Evolutionary conservation across 2,888 invertebrate species (phyloP).

Genomic region (Sesia bembeciformis): DNA sequence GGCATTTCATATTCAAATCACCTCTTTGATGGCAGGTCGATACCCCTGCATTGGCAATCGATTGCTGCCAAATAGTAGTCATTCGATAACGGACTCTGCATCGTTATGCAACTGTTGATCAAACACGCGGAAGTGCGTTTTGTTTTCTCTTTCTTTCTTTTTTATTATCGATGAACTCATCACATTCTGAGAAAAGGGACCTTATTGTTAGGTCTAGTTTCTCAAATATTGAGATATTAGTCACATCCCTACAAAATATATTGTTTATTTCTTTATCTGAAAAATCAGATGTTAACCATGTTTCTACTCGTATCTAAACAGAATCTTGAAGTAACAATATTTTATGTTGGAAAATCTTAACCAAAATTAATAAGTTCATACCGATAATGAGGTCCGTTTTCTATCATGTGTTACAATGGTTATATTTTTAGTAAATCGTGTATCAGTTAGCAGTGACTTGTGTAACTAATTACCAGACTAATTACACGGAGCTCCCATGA

Average conservation of each 20-base stretch:
- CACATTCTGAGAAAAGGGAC: neutral
- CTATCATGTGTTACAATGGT: too few species aligned
- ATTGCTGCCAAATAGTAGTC: conserved; percentile 12
- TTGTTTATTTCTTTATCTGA: too few species aligned
- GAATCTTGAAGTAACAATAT: too few species aligned
- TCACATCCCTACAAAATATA: neutral
- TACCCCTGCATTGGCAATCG: conserved; percentile 18
- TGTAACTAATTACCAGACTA: too few species aligned
- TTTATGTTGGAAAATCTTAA: too few species aligned
- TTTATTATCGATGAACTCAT: neutral
- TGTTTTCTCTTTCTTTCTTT: neutral
- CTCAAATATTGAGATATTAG: neutral
- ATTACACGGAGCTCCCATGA: too few species aligned
- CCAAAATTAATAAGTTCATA: too few species aligned
- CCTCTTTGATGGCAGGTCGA: conserved; percentile 18
- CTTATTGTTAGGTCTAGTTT: neutral
- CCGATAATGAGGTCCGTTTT: too few species aligned
- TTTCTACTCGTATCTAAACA: too few species aligned
- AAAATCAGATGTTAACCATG: too few species aligned
- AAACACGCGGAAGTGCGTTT: neutral
- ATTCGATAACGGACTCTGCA: conserved; percentile 4
- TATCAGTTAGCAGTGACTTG: too few species aligned
- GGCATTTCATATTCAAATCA: conserved; percentile 11
- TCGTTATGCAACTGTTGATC: neutral
- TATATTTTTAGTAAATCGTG: too few species aligned